Base-by-base conservation (phyloP, 64 coral and sea anemone genomes). In the Platygyra sinensis region DNA sequence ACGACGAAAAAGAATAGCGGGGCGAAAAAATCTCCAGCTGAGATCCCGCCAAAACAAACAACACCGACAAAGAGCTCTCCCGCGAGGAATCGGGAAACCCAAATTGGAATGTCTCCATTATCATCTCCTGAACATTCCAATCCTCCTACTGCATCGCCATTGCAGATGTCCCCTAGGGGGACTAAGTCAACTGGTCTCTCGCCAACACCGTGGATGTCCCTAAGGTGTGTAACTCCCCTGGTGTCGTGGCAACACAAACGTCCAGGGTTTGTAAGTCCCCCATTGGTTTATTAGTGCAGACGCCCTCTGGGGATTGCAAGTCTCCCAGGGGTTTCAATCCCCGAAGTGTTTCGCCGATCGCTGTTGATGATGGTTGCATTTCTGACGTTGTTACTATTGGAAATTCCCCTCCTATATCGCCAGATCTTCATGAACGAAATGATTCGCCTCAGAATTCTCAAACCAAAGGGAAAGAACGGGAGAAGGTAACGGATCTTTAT, bases 1-100 rank as follows among this genome's bases (percentile, higher is more conserved):
- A 89, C 89, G 16, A 19, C 3, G 0, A 83, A 71, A 38, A 50
- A 51, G 16, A 50, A 8, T 25, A 13, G 62, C 13, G 25, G 28
- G 4, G 29, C 22, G 0, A 51, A 49, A 2, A 32, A 52, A 51
- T 50, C 81, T 25, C 2, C 10, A 82, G 60, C 67, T 30, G 72
- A 55, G 32, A 59, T 16, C 5, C 54, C 61, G 4, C 32, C 46
- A 28, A 67, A 31, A 22, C 63, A 42, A 32, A 39, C 30, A 33
- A 89, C 60, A 5, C 72, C 92, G 0, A 54, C 79, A 13, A 89
- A 89, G 19, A 25, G 30, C 46, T 82, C 28, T 83, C 46, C 39
- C 54, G 22, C 36, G 28, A 67, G 13, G 52, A 18, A 46, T 24
- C 42, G 42, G 42, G 79, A 89, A 24, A 38, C 14, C 52, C 7